Conservation (phyloP, 2,888 invertebrate species). For the Acrobasis suavella region DNA sequence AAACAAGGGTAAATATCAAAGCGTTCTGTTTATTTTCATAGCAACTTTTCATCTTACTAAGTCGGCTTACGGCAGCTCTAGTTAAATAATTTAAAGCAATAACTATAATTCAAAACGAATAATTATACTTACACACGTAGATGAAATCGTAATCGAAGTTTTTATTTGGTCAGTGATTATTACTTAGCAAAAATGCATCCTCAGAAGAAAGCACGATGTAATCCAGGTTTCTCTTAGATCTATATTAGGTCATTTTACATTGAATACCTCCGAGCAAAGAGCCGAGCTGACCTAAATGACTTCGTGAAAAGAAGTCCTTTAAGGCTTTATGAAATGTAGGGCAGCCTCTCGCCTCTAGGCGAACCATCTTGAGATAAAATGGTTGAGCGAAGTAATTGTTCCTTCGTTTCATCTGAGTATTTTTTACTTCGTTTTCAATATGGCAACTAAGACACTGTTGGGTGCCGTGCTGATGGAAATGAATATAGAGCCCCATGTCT, state of each 20-base stretch:
- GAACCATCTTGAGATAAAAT: slow-evolving; percentile 16
- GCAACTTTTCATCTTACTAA: neutral
- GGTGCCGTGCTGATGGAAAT: neutral
- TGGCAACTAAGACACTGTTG: no score
- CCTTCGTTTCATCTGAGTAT: neutral
- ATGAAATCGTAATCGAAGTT: no score
- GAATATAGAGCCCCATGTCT: no score
- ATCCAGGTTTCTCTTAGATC: neutral
- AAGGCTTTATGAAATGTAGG: slow-evolving; percentile 45
- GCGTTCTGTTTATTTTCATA: neutral
- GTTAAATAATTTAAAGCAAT: no score
- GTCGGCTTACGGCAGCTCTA: neutral
- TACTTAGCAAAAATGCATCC: neutral
- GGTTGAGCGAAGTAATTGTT: neutral
- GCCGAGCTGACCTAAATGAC: slow-evolving; percentile 56
- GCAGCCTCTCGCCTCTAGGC: slow-evolving; percentile 36
- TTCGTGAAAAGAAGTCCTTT: slow-evolving; percentile 46
- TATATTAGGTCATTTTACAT: neutral
- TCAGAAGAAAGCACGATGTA: neutral
- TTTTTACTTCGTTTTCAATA: neutral
- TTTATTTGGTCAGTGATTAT: neutral
- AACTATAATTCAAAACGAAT: no score
- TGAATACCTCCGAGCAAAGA: slow-evolving; percentile 24
- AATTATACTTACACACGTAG: no score
- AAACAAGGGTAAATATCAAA: neutral